phyloP scores from a whole-genome alignment of 2,113 vertebrate genomes.

The Cynoglossus semilaevis region DNA sequence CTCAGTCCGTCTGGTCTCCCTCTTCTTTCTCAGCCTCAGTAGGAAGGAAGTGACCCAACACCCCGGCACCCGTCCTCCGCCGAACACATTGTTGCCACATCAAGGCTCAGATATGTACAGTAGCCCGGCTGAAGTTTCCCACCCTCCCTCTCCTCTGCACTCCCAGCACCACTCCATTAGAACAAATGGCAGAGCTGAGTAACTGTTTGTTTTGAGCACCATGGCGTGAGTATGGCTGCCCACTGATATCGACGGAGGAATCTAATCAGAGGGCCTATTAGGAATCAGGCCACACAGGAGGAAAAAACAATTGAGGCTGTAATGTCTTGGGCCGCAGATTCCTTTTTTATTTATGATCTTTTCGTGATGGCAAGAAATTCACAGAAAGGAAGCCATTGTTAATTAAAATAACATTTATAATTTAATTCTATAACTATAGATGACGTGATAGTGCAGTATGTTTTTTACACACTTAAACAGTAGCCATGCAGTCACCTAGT shows the following conservation, averaged over 20 bases:
- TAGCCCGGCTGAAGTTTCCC: slow-evolving; percentile 63
- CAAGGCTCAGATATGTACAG: slow-evolving; percentile 74
- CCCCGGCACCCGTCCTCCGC: slow-evolving; percentile 61
- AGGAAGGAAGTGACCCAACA: slow-evolving; percentile 73
- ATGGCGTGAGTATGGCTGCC: slow-evolving; percentile 67
- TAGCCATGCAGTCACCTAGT: background rate
- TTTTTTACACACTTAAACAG: background rate
- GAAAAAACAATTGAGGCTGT: slow-evolving; percentile 58
- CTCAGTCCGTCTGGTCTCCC: slow-evolving; percentile 58
- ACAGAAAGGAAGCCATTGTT: slow-evolving; percentile 6
- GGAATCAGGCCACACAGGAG: slow-evolving; percentile 44
- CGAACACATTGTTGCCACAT: slow-evolving; percentile 74
- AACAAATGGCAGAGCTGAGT: slow-evolving; percentile 68
- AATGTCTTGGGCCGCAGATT: slow-evolving; percentile 21
- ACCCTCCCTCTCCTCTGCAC: slow-evolving; percentile 54
- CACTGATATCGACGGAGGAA: slow-evolving; percentile 58
- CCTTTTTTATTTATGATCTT: slow-evolving; percentile 24
- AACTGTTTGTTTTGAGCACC: slow-evolving; percentile 69
- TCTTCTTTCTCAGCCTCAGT: slow-evolving; percentile 69
- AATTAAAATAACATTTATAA: background rate
- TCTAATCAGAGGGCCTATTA: slow-evolving; percentile 70
- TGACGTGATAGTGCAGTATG: background rate
- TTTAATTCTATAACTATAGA: background rate
- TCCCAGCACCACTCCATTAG: slow-evolving; percentile 56
- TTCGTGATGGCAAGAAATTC: slow-evolving; percentile 13